These are phyloP conservation scores for Elgaria multicarinata DNA, from an alignment of 2,113 vertebrate species.

Conservation along the genomic window DNA sequence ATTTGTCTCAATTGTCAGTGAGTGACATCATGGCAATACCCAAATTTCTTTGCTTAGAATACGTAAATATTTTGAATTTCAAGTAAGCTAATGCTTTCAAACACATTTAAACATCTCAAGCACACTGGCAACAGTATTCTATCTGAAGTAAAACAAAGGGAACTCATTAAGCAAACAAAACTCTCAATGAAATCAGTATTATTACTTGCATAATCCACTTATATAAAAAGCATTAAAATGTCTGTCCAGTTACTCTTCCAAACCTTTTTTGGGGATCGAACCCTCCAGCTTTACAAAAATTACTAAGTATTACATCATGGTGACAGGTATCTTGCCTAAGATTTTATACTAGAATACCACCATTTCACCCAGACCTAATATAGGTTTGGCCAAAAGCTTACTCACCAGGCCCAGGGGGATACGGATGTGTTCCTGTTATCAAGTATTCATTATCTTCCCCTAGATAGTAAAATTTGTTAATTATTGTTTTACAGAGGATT, in stretches of 20 bases:
- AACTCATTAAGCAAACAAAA: not conserved
- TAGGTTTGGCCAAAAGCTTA: conserved; percentile 9
- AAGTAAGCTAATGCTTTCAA: not conserved
- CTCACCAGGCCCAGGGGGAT: conserved; percentile 94
- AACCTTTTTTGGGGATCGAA: not conserved
- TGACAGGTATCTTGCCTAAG: not conserved
- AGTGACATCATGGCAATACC: not conserved
- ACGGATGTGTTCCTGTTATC: conserved; percentile 96
- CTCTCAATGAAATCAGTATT: not conserved
- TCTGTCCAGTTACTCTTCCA: not conserved
- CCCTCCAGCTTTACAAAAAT: not conserved
- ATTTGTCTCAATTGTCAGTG: not conserved
- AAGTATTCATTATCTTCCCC: conserved; percentile 91
- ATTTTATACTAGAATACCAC: not conserved
- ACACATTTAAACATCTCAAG: not conserved
- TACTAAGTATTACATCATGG: not conserved
- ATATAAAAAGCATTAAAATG: not conserved
- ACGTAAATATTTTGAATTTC: not conserved
- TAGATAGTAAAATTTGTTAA: conserved; percentile 52
- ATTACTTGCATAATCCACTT: not conserved
- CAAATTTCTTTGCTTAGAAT: not conserved
- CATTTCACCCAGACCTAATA: not conserved
- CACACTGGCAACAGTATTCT: not conserved
- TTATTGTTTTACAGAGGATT: not conserved
- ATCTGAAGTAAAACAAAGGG: not conserved